phyloP scores from a whole-genome alignment of 2,113 vertebrate species.

The Macquaria australasica region DNA sequence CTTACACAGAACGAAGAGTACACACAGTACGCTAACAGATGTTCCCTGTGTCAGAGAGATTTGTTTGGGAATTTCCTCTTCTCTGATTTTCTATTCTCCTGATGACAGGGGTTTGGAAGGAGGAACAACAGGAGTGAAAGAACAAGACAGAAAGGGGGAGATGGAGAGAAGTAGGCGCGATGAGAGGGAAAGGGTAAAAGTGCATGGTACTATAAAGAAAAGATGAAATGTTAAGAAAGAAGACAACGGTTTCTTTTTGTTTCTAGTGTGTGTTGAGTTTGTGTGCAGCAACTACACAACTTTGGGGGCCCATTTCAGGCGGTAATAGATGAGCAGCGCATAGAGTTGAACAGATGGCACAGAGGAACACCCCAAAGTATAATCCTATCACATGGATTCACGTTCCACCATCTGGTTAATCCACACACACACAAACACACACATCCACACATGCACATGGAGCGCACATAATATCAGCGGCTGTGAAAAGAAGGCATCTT shows the following conservation, averaged over 20 bases:
- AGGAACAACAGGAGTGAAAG: constrained; percentile 33
- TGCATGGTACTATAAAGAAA: constrained; percentile 15
- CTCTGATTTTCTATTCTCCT: constrained; percentile 66
- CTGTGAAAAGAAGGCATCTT: constrained; percentile 90
- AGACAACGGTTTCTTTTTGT: constrained; percentile 33
- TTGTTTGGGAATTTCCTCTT: constrained; percentile 76
- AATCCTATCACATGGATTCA: constrained; percentile 98
- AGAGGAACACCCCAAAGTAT: constrained; percentile 93
- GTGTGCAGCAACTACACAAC: constrained; percentile 64
- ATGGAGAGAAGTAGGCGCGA: neutral
- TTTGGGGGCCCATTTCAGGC: constrained; percentile 78
- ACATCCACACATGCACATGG: constrained; percentile 61
- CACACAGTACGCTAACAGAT: constrained; percentile 63
- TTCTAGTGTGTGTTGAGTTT: constrained; percentile 43
- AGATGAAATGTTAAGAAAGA: constrained; percentile 19
- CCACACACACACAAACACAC: constrained; percentile 67
- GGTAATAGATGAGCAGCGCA: constrained; percentile 79
- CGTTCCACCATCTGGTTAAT: constrained; percentile 98
- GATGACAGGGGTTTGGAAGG: constrained; percentile 48
- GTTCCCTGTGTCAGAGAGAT: constrained; percentile 68
- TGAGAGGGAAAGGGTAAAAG: constrained; percentile 21
- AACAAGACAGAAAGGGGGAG: constrained; percentile 26
- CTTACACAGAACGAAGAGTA: constrained; percentile 41
- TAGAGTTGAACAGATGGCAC: constrained; percentile 91
- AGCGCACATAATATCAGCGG: constrained; percentile 88